A percentile compares a stretch with the other conserved stretches of the same genome.
These are phyloP conservation scores for Mobula birostris DNA, from an alignment of 2,113 vertebrate genomes.

Conservation along the genomic window DNA sequence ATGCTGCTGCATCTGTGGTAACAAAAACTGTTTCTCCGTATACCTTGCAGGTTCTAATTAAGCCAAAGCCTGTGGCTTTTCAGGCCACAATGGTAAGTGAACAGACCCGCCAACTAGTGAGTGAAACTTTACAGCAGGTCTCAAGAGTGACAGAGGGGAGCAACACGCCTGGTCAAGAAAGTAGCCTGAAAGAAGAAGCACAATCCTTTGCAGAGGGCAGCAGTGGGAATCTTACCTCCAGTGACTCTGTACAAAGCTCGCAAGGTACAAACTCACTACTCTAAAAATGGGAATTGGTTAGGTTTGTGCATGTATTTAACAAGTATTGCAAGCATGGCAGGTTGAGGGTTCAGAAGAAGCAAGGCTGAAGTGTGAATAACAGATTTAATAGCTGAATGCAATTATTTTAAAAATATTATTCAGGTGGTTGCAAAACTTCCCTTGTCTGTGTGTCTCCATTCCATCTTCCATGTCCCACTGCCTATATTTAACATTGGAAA, in stretches of 20 bases:
- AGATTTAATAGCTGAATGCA: not conserved
- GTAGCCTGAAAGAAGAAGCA: slow-evolving; percentile 66
- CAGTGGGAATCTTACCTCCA: slow-evolving; percentile 63
- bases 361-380: not conserved
- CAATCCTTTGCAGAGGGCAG: slow-evolving; percentile 62
- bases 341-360: not conserved
- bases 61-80: slow-evolving; percentile 91
- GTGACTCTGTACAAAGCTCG: slow-evolving; percentile 66
- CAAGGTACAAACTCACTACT: slow-evolving; percentile 56
- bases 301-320: not conserved
- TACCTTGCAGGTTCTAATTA: slow-evolving; percentile 83
- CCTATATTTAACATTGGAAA: not conserved
- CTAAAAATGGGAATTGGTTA: not conserved
- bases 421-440: not conserved
- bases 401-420: not conserved
- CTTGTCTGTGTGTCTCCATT: not conserved
- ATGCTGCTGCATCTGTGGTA: not conserved
- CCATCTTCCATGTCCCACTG: not conserved
- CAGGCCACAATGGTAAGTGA: slow-evolving; percentile 90
- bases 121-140: slow-evolving; percentile 88
- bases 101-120: slow-evolving; percentile 88
- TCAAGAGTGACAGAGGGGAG: slow-evolving; percentile 66
- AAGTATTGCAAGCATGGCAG: not conserved
- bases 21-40: not conserved
- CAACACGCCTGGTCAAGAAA: slow-evolving; percentile 62